Conservation (phyloP, 2,113 vertebrate genomes). For the Mormyrus iriodes region DNA sequence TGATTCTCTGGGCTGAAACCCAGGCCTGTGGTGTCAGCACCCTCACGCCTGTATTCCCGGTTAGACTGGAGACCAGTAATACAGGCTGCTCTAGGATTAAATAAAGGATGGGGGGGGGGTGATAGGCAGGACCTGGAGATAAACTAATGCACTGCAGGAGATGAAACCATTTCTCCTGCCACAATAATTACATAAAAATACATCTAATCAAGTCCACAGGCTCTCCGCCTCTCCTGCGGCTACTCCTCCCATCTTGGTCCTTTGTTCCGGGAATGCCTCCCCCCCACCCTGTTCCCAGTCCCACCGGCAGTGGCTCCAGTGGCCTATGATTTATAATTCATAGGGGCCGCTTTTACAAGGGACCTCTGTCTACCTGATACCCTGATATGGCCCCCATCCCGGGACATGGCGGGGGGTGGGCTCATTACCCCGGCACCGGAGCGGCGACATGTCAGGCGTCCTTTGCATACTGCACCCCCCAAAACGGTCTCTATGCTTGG, state of each 20-base stretch:
- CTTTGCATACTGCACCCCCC: conserved; percentile 35
- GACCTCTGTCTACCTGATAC: conserved; percentile 75
- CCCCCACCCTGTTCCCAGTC: conserved; percentile 60
- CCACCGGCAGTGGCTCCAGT: conserved; percentile 70
- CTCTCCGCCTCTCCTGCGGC: conserved; percentile 11
- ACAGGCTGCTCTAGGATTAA: neutral
- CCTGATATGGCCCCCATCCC: conserved; percentile 60
- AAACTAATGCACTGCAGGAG: neutral
- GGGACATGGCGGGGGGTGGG: conserved; percentile 55
- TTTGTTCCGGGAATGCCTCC: conserved; percentile 73
- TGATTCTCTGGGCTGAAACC: neutral
- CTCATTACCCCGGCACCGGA: conserved; percentile 59
- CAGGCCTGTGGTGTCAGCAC: neutral
- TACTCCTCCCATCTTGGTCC: conserved; percentile 43
- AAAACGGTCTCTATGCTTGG: conserved; percentile 28
- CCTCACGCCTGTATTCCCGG: neutral
- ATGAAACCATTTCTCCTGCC: conserved; percentile 2
- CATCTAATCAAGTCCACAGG: conserved; percentile 19
- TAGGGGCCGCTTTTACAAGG: conserved; percentile 74
- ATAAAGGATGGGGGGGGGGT: neutral
- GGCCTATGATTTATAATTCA: conserved; percentile 80
- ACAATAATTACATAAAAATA: conserved; percentile 19
- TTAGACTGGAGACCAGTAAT: neutral
- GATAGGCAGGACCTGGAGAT: neutral
- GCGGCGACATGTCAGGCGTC: conserved; percentile 54